Conservation (phyloP, 2,888 invertebrate species). For the Microchrysa polita region DNA sequence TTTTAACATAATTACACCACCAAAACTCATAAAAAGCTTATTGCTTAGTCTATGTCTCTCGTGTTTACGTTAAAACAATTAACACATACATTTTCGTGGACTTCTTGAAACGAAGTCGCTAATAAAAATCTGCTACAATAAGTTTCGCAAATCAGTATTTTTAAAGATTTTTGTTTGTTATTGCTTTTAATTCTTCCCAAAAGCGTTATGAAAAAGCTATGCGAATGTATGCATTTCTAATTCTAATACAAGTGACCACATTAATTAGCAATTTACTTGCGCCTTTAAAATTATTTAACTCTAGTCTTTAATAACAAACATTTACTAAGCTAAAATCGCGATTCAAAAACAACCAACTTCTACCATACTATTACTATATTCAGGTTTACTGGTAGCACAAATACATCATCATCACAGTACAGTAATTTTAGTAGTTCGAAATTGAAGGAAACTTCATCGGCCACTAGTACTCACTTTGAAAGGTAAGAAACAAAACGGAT, state of each 20-base stretch:
- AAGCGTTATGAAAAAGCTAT: neutral
- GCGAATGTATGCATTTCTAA: too few species aligned
- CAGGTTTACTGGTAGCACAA: conserved; percentile 64
- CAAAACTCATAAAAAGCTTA: too few species aligned
- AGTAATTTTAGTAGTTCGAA: conserved; percentile 65
- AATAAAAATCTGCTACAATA: neutral
- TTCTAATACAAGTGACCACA: too few species aligned
- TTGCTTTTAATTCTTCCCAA: neutral
- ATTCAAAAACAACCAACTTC: neutral
- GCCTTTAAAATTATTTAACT: neutral
- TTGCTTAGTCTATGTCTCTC: too few species aligned
- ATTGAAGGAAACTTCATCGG: conserved; percentile 63
- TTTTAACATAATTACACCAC: too few species aligned
- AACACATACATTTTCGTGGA: too few species aligned
- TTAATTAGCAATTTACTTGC: too few species aligned
- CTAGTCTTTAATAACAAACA: neutral
- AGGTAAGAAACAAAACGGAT: conserved; percentile 58
- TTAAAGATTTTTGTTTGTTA: neutral
- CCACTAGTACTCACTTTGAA: conserved; percentile 63
- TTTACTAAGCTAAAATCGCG: too few species aligned
- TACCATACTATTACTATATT: conserved; percentile 38
- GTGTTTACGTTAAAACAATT: too few species aligned
- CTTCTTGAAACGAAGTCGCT: too few species aligned
- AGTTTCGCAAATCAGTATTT: neutral
- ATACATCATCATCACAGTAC: conserved; percentile 64